A percentile compares a stretch with the other conserved stretches of the same genome.
Conservation (phyloP, 2,113 vertebrate species). For the Rhinogobius similis region DNA sequence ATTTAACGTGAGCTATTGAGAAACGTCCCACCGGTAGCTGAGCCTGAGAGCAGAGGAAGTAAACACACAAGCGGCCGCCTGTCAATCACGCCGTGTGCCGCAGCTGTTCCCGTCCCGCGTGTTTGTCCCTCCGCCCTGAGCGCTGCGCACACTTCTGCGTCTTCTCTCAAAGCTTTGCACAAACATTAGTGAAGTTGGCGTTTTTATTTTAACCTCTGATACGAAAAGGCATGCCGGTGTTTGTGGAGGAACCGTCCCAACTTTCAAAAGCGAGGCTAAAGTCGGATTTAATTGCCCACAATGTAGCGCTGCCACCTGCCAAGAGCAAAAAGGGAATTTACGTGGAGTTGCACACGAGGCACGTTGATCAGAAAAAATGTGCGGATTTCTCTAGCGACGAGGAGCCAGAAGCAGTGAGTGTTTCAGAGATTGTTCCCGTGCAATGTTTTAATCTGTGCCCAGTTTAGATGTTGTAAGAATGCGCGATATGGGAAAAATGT, state of each 20-base stretch:
- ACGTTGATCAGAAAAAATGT: conserved; percentile 51
- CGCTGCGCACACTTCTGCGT: background rate
- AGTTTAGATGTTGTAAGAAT: no score
- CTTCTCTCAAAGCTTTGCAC: background rate
- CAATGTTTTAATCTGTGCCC: background rate
- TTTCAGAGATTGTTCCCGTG: no score
- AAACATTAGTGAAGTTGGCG: background rate
- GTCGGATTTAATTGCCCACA: conserved; percentile 72
- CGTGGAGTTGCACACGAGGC: conserved; percentile 69
- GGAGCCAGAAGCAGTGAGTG: conserved; percentile 72
- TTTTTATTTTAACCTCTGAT: background rate
- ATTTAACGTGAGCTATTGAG: background rate
- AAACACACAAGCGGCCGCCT: conserved; percentile 5
- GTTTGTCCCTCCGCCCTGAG: background rate
- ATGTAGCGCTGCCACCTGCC: conserved; percentile 64
- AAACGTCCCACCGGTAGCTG: background rate
- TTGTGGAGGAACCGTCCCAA: conserved; percentile 58
- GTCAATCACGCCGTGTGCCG: conserved; percentile 55
- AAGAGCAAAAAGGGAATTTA: conserved; percentile 71
- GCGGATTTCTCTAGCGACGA: conserved; percentile 81
- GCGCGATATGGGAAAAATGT: no score
- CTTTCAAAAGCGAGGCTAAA: conserved; percentile 75
- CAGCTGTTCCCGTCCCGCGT: conserved; percentile 54
- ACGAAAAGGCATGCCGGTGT: conserved; percentile 69
- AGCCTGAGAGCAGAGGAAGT: background rate